A percentile compares a stretch with the other conserved stretches of the same genome.
phyloP scores from a whole-genome alignment of 2,797 vertebrate genomes.

The Manis crassicaudata region DNA sequence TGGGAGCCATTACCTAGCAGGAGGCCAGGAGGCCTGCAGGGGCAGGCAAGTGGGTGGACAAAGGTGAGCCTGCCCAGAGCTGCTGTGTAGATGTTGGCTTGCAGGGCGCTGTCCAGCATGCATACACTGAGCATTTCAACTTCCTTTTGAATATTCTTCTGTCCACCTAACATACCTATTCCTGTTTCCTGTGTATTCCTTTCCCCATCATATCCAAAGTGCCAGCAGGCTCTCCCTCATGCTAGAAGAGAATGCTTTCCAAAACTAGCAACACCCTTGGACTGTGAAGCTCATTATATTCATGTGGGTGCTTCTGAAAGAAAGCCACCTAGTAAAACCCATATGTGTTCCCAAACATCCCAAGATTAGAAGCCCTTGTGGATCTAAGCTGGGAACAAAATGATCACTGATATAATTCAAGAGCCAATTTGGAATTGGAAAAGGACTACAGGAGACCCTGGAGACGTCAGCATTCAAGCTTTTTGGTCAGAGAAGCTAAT shows the following conservation, averaged over 20 bases:
- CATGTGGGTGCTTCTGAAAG: constrained; percentile 79
- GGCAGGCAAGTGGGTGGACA: accelerated
- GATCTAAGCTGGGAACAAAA: constrained; percentile 65
- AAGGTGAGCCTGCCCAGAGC: accelerated
- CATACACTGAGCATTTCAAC: accelerated
- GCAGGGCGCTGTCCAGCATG: accelerated
- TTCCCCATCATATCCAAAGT: neutral
- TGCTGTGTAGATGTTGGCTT: accelerated
- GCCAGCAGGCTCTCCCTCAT: neutral
- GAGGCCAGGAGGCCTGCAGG: accelerated
- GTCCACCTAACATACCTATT: neutral
- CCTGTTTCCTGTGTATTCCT: neutral
- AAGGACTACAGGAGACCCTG: constrained; percentile 65
- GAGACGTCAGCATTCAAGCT: constrained; percentile 57
- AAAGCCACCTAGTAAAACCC: neutral
- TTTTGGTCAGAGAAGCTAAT: constrained; percentile 79
- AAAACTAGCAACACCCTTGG: neutral
- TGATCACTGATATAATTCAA: constrained; percentile 64
- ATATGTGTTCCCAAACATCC: neutral
- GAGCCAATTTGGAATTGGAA: constrained; percentile 65
- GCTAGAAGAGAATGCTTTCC: neutral
- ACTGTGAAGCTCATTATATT: constrained; percentile 69
- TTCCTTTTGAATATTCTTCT: neutral
- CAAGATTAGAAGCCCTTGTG: neutral
- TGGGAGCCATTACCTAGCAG: accelerated